Evolutionary conservation across 1,140 invertebrate genomes (phyloP).

Genomic region (Drosophila nigromelanica): DNA sequence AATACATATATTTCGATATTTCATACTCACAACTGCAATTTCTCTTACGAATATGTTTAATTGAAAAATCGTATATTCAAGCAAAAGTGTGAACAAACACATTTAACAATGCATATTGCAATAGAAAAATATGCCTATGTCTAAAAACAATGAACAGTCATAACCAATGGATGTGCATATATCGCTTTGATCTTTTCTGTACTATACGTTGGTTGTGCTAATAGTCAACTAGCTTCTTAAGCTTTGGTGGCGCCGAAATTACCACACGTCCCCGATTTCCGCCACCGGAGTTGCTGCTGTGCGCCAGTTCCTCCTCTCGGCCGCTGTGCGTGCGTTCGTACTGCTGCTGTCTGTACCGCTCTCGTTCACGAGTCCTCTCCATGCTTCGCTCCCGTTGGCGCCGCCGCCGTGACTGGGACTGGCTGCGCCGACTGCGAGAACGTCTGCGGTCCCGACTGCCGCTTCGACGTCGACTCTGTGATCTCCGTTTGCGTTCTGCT

Average conservation of each 20-base stretch:
- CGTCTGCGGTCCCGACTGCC: constrained; percentile 59
- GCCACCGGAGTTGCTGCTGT: constrained; percentile 35
- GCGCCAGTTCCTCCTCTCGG: constrained; percentile 42
- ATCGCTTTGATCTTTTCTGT: neutral
- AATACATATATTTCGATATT: neutral
- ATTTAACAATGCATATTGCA: constrained; percentile 44
- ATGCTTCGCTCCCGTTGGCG: constrained; percentile 59
- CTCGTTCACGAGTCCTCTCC: constrained; percentile 56
- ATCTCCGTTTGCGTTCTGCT: constrained; percentile 48
- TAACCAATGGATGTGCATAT: constrained; percentile 12
- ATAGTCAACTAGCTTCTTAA: constrained; percentile 83
- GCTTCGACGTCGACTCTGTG: constrained; percentile 58
- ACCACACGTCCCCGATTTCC: constrained; percentile 72
- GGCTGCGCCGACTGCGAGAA: constrained; percentile 57
- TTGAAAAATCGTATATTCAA: constrained; percentile 9
- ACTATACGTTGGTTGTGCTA: constrained; percentile 42
- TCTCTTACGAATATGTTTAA: constrained; percentile 6
- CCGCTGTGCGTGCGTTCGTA: constrained; percentile 40
- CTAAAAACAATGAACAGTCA: constrained; percentile 47
- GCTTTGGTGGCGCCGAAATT: constrained; percentile 79
- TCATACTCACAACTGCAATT: neutral
- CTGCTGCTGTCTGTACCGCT: constrained; percentile 62
- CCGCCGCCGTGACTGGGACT: constrained; percentile 50
- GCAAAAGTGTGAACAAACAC: constrained; percentile 44
- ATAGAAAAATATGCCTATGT: constrained; percentile 51